Percentiles rank a stretch among this genome's conserved stretches.
Evolutionary conservation across 2,797 vertebrate genomes (phyloP).

Genomic region (Tympanoctomys barrerae): DNA sequence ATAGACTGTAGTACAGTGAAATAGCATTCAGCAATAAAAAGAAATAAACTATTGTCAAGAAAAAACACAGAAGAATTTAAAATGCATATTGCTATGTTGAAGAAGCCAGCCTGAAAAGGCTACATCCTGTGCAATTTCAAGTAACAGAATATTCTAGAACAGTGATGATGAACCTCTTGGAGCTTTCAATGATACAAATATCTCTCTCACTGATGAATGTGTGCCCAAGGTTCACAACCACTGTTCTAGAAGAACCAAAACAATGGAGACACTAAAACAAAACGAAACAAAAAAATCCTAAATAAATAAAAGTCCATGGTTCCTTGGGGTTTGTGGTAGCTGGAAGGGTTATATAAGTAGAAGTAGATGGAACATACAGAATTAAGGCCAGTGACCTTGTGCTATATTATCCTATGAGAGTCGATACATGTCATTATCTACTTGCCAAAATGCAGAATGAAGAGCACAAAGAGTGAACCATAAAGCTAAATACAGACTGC

Average conservation of each 20-base stretch:
- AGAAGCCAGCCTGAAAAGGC: not conserved
- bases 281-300: not conserved
- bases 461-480: not conserved
- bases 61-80: not conserved
- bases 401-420: not conserved
- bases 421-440: not conserved
- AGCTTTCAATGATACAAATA: not conserved
- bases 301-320: not conserved
- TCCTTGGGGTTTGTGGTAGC: not conserved
- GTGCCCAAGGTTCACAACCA: not conserved
- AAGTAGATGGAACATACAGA: not conserved
- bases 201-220: not conserved
- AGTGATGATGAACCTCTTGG: not conserved
- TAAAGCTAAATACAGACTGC: not conserved
- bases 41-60: not conserved
- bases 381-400: not conserved
- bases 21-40: slow-evolving; percentile 42
- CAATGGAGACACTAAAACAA: not conserved
- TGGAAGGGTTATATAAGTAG: not conserved
- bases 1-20: not conserved
- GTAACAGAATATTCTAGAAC: not conserved
- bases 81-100: not conserved
- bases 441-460: not conserved
- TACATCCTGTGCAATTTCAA: not conserved
- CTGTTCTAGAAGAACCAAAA: not conserved